phyloP scores from a whole-genome alignment of 2,113 vertebrate genomes.

The Sinocyclocheilus grahami region DNA sequence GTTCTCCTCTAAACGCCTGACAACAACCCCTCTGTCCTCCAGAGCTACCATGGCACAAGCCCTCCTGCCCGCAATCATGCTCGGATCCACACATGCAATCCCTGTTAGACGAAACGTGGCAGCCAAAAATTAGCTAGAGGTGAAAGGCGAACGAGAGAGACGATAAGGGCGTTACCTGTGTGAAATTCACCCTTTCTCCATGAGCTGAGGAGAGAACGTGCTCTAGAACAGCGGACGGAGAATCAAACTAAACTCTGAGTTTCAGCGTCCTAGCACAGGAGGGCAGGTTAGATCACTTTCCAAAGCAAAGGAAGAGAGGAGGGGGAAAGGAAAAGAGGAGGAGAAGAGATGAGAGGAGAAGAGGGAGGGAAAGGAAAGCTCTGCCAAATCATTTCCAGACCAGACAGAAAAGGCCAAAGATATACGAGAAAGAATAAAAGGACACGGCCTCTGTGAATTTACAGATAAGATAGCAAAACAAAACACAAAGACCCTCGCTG shows the following conservation, averaged over 20 bases:
- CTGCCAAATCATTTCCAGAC: constrained; percentile 64
- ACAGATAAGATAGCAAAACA: constrained; percentile 7
- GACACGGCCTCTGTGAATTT: neutral
- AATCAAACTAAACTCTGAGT: constrained; percentile 42
- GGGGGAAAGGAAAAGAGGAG: constrained; percentile 34
- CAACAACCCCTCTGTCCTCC: constrained; percentile 44
- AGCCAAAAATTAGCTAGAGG: constrained; percentile 8
- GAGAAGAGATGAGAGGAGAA: constrained; percentile 48
- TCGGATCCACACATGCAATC: neutral
- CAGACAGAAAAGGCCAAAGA: constrained; percentile 21
- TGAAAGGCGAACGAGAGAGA: neutral
- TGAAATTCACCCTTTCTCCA: constrained; percentile 37
- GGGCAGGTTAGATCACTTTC: constrained; percentile 14
- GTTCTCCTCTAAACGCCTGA: constrained; percentile 32
- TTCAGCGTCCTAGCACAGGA: constrained; percentile 23
- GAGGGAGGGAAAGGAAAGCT: constrained; percentile 52
- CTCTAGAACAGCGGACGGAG: neutral
- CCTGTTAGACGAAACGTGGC: constrained; percentile 24
- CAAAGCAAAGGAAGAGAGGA: constrained; percentile 39
- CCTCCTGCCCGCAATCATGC: constrained; percentile 11
- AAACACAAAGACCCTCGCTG: neutral
- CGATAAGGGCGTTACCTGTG: constrained; percentile 35
- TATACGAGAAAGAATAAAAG: neutral
- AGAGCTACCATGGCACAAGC: neutral
- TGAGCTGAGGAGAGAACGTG: constrained; percentile 27